phyloP scores from a whole-genome alignment of 1,140 invertebrate genomes.

The Conus betulinus region DNA sequence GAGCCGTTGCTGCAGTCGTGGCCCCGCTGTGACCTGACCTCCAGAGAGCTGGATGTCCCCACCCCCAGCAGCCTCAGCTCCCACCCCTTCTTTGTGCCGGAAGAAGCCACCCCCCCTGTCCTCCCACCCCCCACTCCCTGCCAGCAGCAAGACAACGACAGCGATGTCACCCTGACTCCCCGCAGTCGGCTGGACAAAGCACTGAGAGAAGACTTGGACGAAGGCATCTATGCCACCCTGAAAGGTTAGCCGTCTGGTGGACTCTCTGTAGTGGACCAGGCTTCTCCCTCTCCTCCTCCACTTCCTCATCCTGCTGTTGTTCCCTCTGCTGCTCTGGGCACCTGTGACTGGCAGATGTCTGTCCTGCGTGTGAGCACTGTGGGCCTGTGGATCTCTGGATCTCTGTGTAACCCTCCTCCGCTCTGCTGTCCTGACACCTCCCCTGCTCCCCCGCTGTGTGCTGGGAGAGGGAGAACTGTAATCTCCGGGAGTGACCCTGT shows the following conservation, averaged over 20 bases:
- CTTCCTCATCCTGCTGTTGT: not conserved
- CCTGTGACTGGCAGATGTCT: not conserved
- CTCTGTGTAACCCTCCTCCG: not conserved
- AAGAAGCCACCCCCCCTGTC: not conserved
- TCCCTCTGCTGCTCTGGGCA: not conserved
- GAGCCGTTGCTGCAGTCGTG: slow-evolving; percentile 16
- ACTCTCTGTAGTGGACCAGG: not conserved
- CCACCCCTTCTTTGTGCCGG: slow-evolving; percentile 18
- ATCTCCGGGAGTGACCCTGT: not conserved
- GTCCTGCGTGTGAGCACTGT: not conserved
- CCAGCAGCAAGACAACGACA: no score
- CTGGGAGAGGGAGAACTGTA: no score
- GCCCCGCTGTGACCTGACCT: not conserved
- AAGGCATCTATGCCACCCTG: not conserved
- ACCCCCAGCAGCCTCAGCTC: slow-evolving; percentile 24
- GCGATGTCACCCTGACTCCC: not conserved
- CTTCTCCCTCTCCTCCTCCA: not conserved
- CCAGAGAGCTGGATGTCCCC: slow-evolving; percentile 14
- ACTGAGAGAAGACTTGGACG: slow-evolving; percentile 8
- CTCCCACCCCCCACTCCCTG: not conserved
- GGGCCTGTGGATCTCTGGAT: not conserved
- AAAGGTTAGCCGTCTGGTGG: slow-evolving; percentile 3
- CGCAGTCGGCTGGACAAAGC: not conserved
- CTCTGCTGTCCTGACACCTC: not conserved
- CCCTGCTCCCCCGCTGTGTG: no score